These are phyloP conservation scores for Siniperca chuatsi DNA, from an alignment of 2,113 vertebrate species.

Conservation along the genomic window DNA sequence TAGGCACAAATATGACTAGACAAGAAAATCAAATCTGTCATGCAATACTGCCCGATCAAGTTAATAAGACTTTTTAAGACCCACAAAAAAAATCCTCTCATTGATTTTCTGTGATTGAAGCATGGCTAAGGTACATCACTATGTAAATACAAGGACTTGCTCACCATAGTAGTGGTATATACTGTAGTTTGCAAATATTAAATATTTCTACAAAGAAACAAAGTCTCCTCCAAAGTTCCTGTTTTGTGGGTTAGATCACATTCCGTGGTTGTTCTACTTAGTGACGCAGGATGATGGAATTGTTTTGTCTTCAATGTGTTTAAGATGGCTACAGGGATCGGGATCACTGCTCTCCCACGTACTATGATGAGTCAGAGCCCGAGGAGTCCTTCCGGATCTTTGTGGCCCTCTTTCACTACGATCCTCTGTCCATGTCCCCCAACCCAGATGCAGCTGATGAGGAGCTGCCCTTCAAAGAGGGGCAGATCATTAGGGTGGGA, in stretches of 20 bases:
- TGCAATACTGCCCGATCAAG: constrained; percentile 39
- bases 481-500: constrained; percentile 94
- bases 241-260: constrained; percentile 3
- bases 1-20: constrained; percentile 39
- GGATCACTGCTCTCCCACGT: constrained; percentile 89
- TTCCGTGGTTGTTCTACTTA: neutral
- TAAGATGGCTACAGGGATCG: constrained; percentile 89
- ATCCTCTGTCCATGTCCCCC: constrained; percentile 96
- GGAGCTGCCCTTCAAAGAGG: constrained; percentile 97
- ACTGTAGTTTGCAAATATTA: neutral
- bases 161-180: neutral
- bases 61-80: constrained; percentile 38
- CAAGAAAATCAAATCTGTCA: constrained; percentile 38
- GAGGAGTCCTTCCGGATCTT: constrained; percentile 92
- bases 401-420: constrained; percentile 96
- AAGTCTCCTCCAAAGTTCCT: constrained; percentile 13
- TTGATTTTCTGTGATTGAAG: constrained; percentile 46
- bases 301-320: constrained; percentile 38
- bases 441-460: constrained; percentile 96
- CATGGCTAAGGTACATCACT: constrained; percentile 40
- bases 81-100: neutral
- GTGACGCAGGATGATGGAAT: constrained; percentile 13
- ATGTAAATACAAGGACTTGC: constrained; percentile 10
- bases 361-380: constrained; percentile 92
- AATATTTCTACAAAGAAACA: neutral